Conservation (phyloP, 2,888 invertebrate genomes). For the Seira musarum region DNA sequence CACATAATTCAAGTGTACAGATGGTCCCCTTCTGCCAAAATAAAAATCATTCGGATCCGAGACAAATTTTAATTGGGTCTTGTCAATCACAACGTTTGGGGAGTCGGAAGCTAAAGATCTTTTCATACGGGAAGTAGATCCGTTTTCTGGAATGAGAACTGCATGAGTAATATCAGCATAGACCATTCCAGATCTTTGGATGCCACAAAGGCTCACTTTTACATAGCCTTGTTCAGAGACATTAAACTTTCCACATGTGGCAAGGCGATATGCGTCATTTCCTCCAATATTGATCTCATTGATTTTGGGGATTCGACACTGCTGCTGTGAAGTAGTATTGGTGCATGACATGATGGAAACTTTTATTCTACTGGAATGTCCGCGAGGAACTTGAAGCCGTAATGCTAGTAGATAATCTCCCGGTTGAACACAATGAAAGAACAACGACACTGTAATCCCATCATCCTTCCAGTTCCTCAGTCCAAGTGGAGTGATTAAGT, state of each 20-base stretch:
- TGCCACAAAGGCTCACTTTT: slow-evolving; percentile 61
- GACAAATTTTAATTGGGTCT: slow-evolving; percentile 35
- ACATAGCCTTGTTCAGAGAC: slow-evolving; percentile 57
- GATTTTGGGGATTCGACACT: not conserved
- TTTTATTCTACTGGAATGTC: slow-evolving; percentile 45
- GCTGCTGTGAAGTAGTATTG: not conserved
- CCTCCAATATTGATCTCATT: slow-evolving; percentile 51
- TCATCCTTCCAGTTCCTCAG: slow-evolving; percentile 59
- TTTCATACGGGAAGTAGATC: too few relatives aligned
- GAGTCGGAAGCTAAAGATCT: too few relatives aligned
- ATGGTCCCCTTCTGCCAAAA: slow-evolving; percentile 66
- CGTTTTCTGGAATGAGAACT: slow-evolving; percentile 42
- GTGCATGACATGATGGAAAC: slow-evolving; percentile 22
- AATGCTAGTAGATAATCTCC: too few relatives aligned
- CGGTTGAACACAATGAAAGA: slow-evolving; percentile 54
- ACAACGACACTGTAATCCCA: slow-evolving; percentile 45
- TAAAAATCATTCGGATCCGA: slow-evolving; percentile 58
- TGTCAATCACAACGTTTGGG: slow-evolving; percentile 28
- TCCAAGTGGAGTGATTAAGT: slow-evolving; percentile 48
- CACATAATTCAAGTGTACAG: slow-evolving; percentile 61
- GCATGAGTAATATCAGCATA: slow-evolving; percentile 58
- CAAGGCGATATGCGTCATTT: slow-evolving; percentile 51
- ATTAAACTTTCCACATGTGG: slow-evolving; percentile 60
- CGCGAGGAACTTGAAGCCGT: slow-evolving; percentile 58
- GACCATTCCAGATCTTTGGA: slow-evolving; percentile 43